phyloP scores from a whole-genome alignment of 1,140 invertebrate species.

The Brachionus manjavacas region DNA sequence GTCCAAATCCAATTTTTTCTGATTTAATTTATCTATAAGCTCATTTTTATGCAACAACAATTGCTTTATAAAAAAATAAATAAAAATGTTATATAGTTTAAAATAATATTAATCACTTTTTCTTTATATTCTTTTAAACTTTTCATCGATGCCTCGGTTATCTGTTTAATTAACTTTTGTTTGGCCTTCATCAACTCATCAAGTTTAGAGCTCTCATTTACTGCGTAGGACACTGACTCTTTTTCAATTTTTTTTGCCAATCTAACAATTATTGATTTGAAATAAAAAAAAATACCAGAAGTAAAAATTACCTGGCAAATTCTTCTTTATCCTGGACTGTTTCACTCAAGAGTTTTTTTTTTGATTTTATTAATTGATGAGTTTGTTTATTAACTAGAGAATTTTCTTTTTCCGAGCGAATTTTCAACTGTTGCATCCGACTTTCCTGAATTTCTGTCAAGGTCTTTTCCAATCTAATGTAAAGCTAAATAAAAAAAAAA shows the following conservation, averaged over 20 bases:
- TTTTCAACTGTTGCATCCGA: conserved; percentile 29
- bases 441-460: not conserved
- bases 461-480: not conserved
- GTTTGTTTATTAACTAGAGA: conserved; percentile 17
- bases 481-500: not conserved
- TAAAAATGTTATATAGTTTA: not conserved
- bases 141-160: not conserved
- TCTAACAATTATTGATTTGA: not conserved
- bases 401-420: conserved; percentile 22
- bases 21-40: not conserved
- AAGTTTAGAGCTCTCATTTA: conserved; percentile 10
- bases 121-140: conserved; percentile 5
- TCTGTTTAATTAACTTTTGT: conserved; percentile 20
- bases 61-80: not conserved
- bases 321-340: conserved; percentile 24
- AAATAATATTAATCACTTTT: not conserved
- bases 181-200: conserved; percentile 2
- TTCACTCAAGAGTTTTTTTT: not conserved
- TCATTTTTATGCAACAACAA: not conserved
- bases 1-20: conserved; percentile 4
- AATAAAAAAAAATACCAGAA: not conserved
- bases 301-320: conserved; percentile 10
- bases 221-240: conserved; percentile 20
- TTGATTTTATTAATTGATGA: conserved; percentile 24
- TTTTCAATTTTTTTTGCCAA: conserved; percentile 35